Evolutionary conservation across 2,113 vertebrate species (phyloP).

Genomic region (Alaudala cheleensis): DNA sequence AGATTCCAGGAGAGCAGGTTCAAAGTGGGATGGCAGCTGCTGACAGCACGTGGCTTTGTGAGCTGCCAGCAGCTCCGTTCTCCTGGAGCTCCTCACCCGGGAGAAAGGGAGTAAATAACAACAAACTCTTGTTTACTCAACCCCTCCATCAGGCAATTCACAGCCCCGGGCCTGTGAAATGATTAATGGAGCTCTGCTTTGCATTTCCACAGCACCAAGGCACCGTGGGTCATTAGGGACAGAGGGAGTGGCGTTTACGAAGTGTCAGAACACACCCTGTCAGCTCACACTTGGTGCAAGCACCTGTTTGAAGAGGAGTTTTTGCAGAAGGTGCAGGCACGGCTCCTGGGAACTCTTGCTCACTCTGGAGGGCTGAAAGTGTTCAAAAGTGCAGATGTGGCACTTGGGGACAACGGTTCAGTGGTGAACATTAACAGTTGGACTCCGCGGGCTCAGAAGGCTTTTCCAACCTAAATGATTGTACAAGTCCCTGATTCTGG

Average conservation of each 20-base stretch:
- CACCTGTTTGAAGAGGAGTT: neutral
- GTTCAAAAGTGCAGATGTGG: neutral
- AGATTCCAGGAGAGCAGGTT: neutral
- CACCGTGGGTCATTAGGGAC: neutral
- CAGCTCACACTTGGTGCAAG: neutral
- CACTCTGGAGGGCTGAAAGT: neutral
- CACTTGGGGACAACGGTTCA: neutral
- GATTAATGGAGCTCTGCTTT: neutral
- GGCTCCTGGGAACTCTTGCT: neutral
- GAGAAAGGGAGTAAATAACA: neutral
- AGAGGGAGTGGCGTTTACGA: neutral
- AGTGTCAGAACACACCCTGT: neutral
- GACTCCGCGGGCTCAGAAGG: neutral
- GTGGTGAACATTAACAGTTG: neutral
- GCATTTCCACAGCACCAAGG: neutral
- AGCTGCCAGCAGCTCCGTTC: neutral
- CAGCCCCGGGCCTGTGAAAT: neutral
- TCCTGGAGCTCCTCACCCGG: neutral
- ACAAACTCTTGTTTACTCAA: neutral
- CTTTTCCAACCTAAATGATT: neutral
- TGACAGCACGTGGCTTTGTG: neutral
- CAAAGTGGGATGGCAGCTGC: neutral
- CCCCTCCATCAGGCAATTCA: neutral
- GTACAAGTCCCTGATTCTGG: fast-evolving
- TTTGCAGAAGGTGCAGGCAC: neutral